phyloP scores from a whole-genome alignment of 2,797 vertebrate genomes.

The Novumbra hubbsi region DNA sequence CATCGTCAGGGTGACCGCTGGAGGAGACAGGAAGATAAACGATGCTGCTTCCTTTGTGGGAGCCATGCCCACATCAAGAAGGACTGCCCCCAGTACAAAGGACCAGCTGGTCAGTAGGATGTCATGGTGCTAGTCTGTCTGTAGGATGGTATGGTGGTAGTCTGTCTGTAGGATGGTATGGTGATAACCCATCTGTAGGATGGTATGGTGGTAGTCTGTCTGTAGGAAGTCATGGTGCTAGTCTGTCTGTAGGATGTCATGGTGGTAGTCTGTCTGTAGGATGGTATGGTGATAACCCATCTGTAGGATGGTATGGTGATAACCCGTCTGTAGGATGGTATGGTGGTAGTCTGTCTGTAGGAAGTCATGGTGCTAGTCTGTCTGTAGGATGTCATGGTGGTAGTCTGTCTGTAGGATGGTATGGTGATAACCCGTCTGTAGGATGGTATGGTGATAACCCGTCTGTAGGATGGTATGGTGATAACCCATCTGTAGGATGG shows the following conservation, averaged over 20 bases:
- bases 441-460: neutral
- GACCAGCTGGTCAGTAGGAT: slow-evolving; percentile 73
- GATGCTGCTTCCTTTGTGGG: slow-evolving; percentile 91
- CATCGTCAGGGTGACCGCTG: slow-evolving; percentile 80
- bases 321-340: no score
- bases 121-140: no score
- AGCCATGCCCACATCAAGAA: slow-evolving; percentile 88
- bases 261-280: no score
- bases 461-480: neutral
- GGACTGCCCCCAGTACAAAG: slow-evolving; percentile 87
- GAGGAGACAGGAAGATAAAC: slow-evolving; percentile 81
- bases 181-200: neutral
- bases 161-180: neutral
- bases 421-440: neutral
- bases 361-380: no score
- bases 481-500: neutral
- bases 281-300: no score
- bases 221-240: neutral
- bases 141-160: neutral
- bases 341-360: no score
- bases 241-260: neutral
- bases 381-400: no score
- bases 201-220: neutral
- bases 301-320: no score
- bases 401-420: no score